These are phyloP conservation scores for Heliconius ismenius DNA, from an alignment of 2,888 invertebrate species.

Conservation along the genomic window DNA sequence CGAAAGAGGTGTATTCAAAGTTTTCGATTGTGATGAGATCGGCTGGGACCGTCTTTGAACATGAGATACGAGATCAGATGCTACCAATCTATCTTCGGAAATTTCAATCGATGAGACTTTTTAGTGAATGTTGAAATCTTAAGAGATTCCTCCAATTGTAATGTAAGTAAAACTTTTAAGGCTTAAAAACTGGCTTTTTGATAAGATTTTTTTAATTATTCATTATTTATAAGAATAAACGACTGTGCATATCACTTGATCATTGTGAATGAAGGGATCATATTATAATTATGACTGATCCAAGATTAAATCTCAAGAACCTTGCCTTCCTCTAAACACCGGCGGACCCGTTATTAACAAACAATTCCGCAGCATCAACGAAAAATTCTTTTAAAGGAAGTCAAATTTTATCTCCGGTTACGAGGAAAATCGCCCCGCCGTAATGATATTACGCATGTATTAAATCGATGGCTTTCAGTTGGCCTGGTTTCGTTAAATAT, in stretches of 20 bases:
- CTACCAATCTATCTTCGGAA: constrained; percentile 38
- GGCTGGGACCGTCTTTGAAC: constrained; percentile 53
- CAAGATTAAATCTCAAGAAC: constrained; percentile 20
- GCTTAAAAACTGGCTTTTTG: neutral
- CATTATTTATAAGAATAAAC: neutral
- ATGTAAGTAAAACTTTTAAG: neutral
- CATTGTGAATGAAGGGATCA: neutral
- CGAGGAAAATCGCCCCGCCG: constrained; percentile 49
- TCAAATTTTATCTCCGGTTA: constrained; percentile 40
- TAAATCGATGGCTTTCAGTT: constrained; percentile 69
- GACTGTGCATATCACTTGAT: neutral
- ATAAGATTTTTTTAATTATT: neutral
- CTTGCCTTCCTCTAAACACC: constrained; percentile 22
- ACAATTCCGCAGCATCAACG: constrained; percentile 39
- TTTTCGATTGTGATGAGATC: constrained; percentile 70
- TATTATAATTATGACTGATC: constrained; percentile 10
- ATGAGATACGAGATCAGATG: constrained; percentile 57
- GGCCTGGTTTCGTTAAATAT: constrained; percentile 56
- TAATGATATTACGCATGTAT: constrained; percentile 71
- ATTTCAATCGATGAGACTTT: constrained; percentile 38
- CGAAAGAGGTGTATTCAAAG: constrained; percentile 79
- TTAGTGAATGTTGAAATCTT: constrained; percentile 19
- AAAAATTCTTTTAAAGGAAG: constrained; percentile 37
- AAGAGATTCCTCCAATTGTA: neutral
- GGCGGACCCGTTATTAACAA: constrained; percentile 35